Conservation (phyloP, 2,113 vertebrate species). For the Phaethornis superciliosus region DNA sequence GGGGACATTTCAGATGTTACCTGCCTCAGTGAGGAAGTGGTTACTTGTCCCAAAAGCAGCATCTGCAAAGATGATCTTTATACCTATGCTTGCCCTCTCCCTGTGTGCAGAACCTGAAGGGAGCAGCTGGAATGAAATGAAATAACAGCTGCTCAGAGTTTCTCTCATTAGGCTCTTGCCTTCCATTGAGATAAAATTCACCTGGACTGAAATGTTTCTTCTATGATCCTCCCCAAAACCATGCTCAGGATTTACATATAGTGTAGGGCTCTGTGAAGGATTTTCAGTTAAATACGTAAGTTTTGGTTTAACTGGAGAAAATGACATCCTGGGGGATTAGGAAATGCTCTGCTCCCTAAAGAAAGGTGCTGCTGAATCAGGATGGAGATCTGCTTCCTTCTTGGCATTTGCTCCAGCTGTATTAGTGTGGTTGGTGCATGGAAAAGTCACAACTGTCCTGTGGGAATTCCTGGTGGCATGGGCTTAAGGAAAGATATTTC, state of each 20-base stretch:
- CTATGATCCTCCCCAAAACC: not conserved
- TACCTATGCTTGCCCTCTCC: fast-evolving
- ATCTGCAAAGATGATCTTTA: not conserved
- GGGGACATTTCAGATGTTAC: not conserved
- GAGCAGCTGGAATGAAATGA: not conserved
- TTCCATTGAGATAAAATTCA: not conserved
- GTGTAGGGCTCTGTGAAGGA: not conserved
- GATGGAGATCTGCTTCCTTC: not conserved
- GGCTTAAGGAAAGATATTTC: not conserved
- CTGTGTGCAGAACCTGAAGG: not conserved
- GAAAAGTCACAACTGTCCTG: not conserved
- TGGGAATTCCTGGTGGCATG: not conserved
- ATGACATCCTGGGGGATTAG: fast-evolving
- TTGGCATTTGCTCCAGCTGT: not conserved
- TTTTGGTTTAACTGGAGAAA: not conserved
- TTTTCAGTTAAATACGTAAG: not conserved
- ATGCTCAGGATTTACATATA: not conserved
- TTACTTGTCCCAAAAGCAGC: not conserved
- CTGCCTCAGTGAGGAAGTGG: not conserved
- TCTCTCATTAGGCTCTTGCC: not conserved
- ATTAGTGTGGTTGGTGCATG: not conserved
- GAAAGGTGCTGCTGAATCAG: not conserved
- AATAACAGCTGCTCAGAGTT: not conserved
- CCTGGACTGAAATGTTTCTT: not conserved
- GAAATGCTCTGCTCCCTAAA: not conserved